Percentiles rank a stretch among this genome's conserved stretches.
phyloP scores from a whole-genome alignment of 2,113 vertebrate species.

The Cyanoramphus novaezelandiae region DNA sequence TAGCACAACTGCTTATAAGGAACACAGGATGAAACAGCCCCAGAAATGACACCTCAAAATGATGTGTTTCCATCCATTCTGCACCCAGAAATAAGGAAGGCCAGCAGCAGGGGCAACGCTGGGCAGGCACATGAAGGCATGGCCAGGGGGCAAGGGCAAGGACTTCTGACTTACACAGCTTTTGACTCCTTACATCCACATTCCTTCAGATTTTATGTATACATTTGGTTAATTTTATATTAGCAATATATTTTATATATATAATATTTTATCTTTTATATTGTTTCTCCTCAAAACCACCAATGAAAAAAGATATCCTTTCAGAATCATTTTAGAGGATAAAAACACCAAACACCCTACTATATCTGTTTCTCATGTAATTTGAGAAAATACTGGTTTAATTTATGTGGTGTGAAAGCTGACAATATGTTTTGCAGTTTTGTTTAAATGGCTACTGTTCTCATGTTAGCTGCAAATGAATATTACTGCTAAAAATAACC shows the following conservation, averaged over 20 bases:
- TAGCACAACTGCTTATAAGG: not conserved
- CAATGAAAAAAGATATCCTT: not conserved
- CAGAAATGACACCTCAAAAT: not conserved
- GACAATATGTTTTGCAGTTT: conserved; percentile 39
- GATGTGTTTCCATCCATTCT: not conserved
- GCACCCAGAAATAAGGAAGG: not conserved
- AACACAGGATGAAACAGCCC: not conserved
- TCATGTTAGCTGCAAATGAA: conserved; percentile 3
- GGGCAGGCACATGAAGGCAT: accelerated
- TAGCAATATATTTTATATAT: not conserved
- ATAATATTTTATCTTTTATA: not conserved
- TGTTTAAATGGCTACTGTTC: conserved; percentile 36
- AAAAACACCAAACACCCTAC: not conserved
- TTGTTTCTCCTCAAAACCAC: not conserved
- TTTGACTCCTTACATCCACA: not conserved
- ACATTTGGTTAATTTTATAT: not conserved
- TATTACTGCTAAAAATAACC: conserved; percentile 7
- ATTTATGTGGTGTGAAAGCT: conserved; percentile 47
- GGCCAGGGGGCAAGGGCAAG: not conserved
- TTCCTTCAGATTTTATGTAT: not conserved
- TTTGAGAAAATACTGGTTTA: not conserved
- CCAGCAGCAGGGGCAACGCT: not conserved
- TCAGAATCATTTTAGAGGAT: not conserved
- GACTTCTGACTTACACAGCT: not conserved
- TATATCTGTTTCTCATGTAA: not conserved